Conservation (phyloP, 1,140 invertebrate species). For the Ceratoteleas bidentatus region DNA sequence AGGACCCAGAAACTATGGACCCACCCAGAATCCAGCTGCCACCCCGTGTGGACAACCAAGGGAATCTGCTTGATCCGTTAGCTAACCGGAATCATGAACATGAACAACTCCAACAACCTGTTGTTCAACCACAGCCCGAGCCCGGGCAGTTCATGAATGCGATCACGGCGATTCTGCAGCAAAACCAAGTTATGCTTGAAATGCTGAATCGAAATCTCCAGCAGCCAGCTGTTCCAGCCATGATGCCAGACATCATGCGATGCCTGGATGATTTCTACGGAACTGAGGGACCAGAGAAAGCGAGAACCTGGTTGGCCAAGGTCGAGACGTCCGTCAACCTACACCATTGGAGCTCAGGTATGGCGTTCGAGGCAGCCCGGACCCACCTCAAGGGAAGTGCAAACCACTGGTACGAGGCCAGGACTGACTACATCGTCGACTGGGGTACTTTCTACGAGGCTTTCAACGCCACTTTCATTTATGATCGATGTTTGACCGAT, state of each 20-base stretch:
- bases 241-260: not conserved
- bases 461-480: conserved; percentile 1
- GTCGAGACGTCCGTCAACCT: not conserved
- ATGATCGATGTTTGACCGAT: not conserved
- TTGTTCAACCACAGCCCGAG: no score
- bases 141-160: not conserved
- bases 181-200: not conserved
- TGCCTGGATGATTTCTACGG: not conserved
- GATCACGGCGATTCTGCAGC: not conserved
- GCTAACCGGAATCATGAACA: no score
- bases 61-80: no score
- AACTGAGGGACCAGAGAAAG: not conserved
- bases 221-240: not conserved
- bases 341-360: not conserved
- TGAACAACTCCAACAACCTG: no score
- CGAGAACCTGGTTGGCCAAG: not conserved
- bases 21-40: no score
- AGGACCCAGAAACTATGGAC: no score
- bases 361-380: not conserved
- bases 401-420: conserved; percentile 1
- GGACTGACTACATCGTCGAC: not conserved
- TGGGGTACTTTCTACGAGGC: not conserved
- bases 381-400: not conserved
- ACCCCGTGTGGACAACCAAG: no score
- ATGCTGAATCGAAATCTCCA: not conserved